Evolutionary conservation across 2,888 invertebrate genomes (phyloP).

Genomic region (Neoitamus cyanurus): DNA sequence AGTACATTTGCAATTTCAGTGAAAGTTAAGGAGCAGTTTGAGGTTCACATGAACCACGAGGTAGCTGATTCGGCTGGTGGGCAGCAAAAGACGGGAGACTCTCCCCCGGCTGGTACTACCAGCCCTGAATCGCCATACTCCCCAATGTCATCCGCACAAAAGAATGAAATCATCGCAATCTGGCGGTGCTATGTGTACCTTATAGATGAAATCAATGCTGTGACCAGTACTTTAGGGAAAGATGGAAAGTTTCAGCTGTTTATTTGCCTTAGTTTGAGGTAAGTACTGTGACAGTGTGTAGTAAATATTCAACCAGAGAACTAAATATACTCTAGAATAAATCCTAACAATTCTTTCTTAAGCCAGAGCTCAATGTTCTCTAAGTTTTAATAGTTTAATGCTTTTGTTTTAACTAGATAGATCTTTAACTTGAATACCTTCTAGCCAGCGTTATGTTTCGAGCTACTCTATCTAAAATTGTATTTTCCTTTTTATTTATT

Average conservation of each 20-base stretch:
- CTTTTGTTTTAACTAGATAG: too few relatives aligned
- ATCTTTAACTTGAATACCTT: too few relatives aligned
- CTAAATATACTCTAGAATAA: too few relatives aligned
- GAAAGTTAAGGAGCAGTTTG: constrained; percentile 79
- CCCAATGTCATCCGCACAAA: constrained; percentile 60
- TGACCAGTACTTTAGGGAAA: constrained; percentile 84
- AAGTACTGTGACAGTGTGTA: constrained; percentile 54
- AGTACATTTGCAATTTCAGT: constrained; percentile 54
- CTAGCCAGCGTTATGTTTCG: too few relatives aligned
- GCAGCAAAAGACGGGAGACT: constrained; percentile 38
- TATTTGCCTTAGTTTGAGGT: constrained; percentile 93
- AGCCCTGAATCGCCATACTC: constrained; percentile 61
- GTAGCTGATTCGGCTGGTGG: constrained; percentile 55
- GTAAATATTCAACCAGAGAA: too few relatives aligned
- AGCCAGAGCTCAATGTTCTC: background rate
- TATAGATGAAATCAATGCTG: constrained; percentile 87
- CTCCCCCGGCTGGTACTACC: constrained; percentile 65
- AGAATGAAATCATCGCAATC: constrained; percentile 74
- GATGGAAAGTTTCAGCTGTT: constrained; percentile 98
- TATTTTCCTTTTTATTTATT: too few relatives aligned
- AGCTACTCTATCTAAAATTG: too few relatives aligned
- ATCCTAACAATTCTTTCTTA: background rate
- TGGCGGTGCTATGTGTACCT: constrained; percentile 91
- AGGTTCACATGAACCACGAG: constrained; percentile 69
- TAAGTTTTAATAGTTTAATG: too few relatives aligned